Evolutionary conservation across 2,797 vertebrate species (phyloP), one percentile per base, ranked within the genome.

Genomic region (Paguma larvata): DNA sequence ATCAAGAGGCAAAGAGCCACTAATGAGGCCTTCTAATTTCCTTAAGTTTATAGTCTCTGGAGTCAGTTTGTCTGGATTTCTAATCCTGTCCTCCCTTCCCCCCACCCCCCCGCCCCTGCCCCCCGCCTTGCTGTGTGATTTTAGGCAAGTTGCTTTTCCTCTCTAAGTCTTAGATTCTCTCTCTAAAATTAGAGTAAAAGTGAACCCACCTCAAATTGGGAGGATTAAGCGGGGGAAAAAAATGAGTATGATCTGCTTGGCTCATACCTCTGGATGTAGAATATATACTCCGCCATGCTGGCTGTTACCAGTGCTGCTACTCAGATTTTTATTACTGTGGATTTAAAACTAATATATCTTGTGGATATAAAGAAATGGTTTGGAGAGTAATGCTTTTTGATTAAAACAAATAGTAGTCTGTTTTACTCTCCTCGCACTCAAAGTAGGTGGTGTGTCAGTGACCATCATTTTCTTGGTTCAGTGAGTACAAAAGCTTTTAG

Each of bases 1-100:
- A 95, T 90, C 65, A 67, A 72, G 77, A 92, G 70, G 77, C 44
- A 30, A 53, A 89, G 80, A 82, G 41, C 62, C 80, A 82, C 80
- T 70, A 92, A 70, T 48, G 91, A 95, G 72, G 38, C 80, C 19
- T 94, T 82, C 63, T 75, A 9, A 87, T 96, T 97, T 80, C 38
- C 72, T 93, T 56, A 78, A 59, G 63, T 80, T 89, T 79, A 19
- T 32, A 27, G 34, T 68, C 48, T 82, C 38, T 80, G 91, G 70
- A 95, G 93, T 97, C 95, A 12, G 83, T 48, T 83, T 84, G 85
- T 93, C 84, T 96, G 93, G 72, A 77, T 87, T 85, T 68, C 72
- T 95, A 51, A 75, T 85, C 77, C 72, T 48, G 32, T 38, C 38
- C 38, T 38, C 38, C 38, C 38, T 3, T 2, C 2, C 38, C 38